Percentiles rank a stretch among this genome's conserved stretches.
Conservation (phyloP, 2,888 invertebrate genomes). For the Drosophila phalerata region DNA sequence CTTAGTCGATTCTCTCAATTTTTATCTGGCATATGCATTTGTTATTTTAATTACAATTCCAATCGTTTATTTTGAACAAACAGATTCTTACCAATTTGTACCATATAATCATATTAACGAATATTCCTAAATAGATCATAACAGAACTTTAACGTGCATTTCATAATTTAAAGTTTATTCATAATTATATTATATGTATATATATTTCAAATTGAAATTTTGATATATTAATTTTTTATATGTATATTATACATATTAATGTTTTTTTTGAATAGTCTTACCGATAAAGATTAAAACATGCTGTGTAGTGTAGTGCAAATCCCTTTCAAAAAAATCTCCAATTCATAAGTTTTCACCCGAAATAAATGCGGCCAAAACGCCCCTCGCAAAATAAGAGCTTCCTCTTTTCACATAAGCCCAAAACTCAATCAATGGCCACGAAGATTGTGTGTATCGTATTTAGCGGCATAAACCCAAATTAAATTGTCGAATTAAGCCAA, state of each 20-base stretch:
- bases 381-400: constrained; percentile 47
- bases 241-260: no score
- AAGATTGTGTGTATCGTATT: constrained; percentile 57
- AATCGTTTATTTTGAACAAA: not conserved
- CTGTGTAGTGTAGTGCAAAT: not conserved
- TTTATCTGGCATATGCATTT: not conserved
- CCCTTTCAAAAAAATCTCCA: not conserved
- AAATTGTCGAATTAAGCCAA: constrained; percentile 79
- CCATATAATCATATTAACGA: no score
- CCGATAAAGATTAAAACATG: not conserved
- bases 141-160: no score
- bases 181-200: no score
- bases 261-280: not conserved
- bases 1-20: not conserved
- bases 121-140: no score
- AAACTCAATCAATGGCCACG: constrained; percentile 23
- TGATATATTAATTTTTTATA: no score
- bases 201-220: no score
- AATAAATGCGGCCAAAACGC: constrained; percentile 37
- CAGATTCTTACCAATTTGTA: no score
- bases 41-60: constrained; percentile 1
- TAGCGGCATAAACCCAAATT: constrained; percentile 73
- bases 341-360: constrained; percentile 39
- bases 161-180: no score
- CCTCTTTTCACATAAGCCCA: constrained; percentile 68